A percentile compares a stretch with the other conserved stretches of the same genome.
These are phyloP conservation scores for Saturnia japonica DNA, from an alignment of 2,888 invertebrate genomes.

Conservation along the genomic window DNA sequence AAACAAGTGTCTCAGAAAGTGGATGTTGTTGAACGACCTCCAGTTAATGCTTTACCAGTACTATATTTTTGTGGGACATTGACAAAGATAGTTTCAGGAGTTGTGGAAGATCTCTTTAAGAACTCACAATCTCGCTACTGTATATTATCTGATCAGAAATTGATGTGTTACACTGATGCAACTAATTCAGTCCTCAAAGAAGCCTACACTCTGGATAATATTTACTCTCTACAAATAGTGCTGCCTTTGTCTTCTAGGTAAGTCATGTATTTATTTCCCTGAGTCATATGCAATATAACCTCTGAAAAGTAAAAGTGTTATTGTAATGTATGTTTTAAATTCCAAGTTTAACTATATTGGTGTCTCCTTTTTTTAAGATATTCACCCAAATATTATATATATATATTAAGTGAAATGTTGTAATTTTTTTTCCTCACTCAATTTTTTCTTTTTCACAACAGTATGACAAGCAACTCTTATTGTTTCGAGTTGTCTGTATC, in stretches of 20 bases:
- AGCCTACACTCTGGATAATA: conserved; percentile 84
- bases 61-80: conserved; percentile 83
- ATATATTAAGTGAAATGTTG: neutral
- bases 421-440: conserved; percentile 6
- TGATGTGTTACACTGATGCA: conserved; percentile 88
- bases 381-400: too few species aligned
- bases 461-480: conserved; percentile 81
- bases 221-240: conserved; percentile 85
- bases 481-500: conserved; percentile 84
- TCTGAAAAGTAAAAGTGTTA: neutral
- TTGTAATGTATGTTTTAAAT: neutral
- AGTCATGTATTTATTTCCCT: conserved; percentile 14
- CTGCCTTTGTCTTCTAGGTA: conserved; percentile 78
- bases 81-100: conserved; percentile 82
- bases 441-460: conserved; percentile 34
- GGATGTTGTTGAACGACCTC: conserved; percentile 75
- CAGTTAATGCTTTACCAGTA: conserved; percentile 68
- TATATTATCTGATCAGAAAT: conserved; percentile 86
- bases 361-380: too few species aligned
- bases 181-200: conserved; percentile 86
- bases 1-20: conserved; percentile 50
- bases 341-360: too few species aligned
- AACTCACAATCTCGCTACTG: conserved; percentile 89
- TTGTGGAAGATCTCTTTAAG: conserved; percentile 87
- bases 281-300: neutral